phyloP scores from a whole-genome alignment of 2,888 invertebrate genomes.

The Taenaris catops region DNA sequence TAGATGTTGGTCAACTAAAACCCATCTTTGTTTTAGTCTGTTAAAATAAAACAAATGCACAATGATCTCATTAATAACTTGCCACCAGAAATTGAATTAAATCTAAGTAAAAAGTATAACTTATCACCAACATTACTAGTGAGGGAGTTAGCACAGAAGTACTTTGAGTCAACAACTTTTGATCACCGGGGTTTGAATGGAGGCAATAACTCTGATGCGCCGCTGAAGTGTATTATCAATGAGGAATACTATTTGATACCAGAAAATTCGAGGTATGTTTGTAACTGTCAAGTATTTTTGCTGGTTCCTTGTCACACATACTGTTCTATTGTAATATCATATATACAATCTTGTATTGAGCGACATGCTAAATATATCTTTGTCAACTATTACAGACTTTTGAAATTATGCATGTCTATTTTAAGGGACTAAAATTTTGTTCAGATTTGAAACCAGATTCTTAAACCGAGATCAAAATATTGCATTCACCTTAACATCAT shows the following conservation, averaged over 20 bases:
- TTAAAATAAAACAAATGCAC: conserved; percentile 38
- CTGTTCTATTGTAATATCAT: background rate
- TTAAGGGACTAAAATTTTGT: no score
- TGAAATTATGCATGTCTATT: no score
- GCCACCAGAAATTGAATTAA: conserved; percentile 30
- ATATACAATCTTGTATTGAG: background rate
- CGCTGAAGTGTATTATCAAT: conserved; percentile 70
- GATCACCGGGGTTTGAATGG: conserved; percentile 58
- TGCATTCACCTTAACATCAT: no score
- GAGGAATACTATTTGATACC: conserved; percentile 83
- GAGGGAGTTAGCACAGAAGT: conserved; percentile 39
- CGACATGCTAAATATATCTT: no score
- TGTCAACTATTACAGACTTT: background rate
- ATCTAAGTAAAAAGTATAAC: conserved; percentile 35
- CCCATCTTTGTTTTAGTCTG: conserved; percentile 33
- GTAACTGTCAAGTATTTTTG: background rate
- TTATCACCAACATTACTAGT: conserved; percentile 42
- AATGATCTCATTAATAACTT: conserved; percentile 33
- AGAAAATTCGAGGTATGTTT: conserved; percentile 81
- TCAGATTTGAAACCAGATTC: no score
- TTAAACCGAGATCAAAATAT: no score
- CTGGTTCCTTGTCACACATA: no score
- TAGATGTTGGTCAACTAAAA: no score
- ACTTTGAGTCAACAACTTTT: conserved; percentile 50
- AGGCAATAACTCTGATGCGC: conserved; percentile 71